A percentile compares a stretch with the other conserved stretches of the same genome.
phyloP scores from a whole-genome alignment of 2,113 vertebrate genomes.

The Cricetomys ansorgei region DNA sequence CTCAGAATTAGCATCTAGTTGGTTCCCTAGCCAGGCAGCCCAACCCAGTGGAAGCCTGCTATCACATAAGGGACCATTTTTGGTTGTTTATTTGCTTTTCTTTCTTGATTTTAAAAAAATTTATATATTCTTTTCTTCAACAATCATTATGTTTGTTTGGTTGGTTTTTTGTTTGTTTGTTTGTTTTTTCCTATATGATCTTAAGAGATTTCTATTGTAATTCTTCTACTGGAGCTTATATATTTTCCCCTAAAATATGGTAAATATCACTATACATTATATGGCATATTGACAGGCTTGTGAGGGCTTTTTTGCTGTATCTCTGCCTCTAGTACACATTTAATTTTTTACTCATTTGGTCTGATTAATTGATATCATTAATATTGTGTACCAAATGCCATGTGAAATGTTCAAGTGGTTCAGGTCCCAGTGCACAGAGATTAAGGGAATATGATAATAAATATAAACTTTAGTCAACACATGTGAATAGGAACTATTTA shows the following conservation, averaged over 20 bases:
- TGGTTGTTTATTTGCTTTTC: background rate
- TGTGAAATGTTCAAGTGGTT: background rate
- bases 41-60: background rate
- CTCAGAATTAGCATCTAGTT: background rate
- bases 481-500: constrained; percentile 10
- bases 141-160: background rate
- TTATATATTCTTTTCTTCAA: background rate
- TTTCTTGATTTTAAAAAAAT: background rate
- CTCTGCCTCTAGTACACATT: background rate
- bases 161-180: too few relatives aligned
- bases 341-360: constrained; percentile 3
- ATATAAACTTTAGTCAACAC: background rate
- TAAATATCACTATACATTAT: background rate
- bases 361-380: background rate
- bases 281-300: background rate
- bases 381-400: background rate
- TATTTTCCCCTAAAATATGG: background rate
- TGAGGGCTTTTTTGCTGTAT: background rate
- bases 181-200: background rate
- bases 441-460: background rate
- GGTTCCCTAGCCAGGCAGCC: background rate
- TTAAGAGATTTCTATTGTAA: background rate
- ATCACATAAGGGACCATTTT: background rate
- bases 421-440: background rate
- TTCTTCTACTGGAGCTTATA: background rate